A percentile compares a stretch with the other conserved stretches of the same genome.
phyloP scores from a whole-genome alignment of 2,797 vertebrate genomes.

The Myotis findleyi region DNA sequence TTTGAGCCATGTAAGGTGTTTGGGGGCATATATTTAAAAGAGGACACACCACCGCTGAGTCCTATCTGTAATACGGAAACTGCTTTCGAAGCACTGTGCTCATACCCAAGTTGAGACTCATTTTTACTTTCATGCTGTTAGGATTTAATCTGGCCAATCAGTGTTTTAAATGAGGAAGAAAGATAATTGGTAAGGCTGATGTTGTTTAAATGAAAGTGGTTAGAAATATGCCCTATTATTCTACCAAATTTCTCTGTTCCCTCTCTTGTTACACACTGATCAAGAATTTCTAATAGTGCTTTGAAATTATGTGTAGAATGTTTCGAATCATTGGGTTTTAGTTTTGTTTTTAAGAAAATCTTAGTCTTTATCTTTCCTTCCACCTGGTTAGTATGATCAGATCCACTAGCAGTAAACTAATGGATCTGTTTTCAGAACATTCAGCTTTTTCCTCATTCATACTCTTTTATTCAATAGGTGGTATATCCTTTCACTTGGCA shows the following conservation, averaged over 20 bases:
- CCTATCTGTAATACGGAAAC: background rate
- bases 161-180: conserved; percentile 71
- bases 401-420: background rate
- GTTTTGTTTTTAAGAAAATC: conserved; percentile 52
- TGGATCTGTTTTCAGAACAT: background rate
- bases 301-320: conserved; percentile 57
- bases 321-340: conserved; percentile 65
- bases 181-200: conserved; percentile 13
- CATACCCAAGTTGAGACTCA: background rate
- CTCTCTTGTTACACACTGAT: background rate
- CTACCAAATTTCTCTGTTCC: background rate
- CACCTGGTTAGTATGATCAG: background rate
- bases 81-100: background rate
- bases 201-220: conserved; percentile 33
- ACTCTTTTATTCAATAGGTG: background rate
- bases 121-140: conserved; percentile 44
- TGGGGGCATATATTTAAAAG: background rate
- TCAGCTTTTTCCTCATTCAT: conserved; percentile 57
- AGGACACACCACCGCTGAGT: background rate
- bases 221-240: background rate
- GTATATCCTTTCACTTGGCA: conserved; percentile 8
- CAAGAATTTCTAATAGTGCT: conserved; percentile 48
- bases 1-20: conserved; percentile 41
- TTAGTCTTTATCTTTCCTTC: conserved; percentile 18
- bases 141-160: conserved; percentile 67